Base-by-base conservation (phyloP, 2,888 invertebrate species). In the Drosophila fungiperda region DNA sequence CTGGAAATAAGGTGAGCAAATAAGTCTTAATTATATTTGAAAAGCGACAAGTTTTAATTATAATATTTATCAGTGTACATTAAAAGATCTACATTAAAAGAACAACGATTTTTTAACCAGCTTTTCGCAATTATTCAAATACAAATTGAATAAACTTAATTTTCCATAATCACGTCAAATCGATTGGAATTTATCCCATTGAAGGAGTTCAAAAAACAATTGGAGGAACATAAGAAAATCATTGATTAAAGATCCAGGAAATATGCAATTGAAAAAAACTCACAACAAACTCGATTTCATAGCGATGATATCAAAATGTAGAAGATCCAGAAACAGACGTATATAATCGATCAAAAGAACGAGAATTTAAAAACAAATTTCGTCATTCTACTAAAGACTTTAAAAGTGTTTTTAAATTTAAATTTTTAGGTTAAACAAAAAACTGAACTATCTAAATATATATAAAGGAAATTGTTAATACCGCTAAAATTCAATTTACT, bases 201-300 rank as follows among this genome's bases (percentile, higher is more conserved):
- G 17, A 0, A 17, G 4, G 38, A 17, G 17, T 38, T 38, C 0
- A 0, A 17, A 2, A 0, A 8, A 17, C 38, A 38, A 0, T 38
- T 38, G 17, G 17, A 36, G 0, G 7, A 36, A 17, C 0, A 36
- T 17, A 36, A 7, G 15, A 3, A 15, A 36, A 36, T 0, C 1
- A 6, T 36, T 17, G 0, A 36, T 0, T 7, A 7, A 15, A 17
- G 1, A 17, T 15, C 3, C 36, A 17, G 7, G 0, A 17, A 36
- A 36, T 36, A 17, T 17, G 7, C 7, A 17, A 36, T 29, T 29
- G 6, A 29, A 6, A 29, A 29, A 29, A 29, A 29, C 29, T 29
- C 29, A 36, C 7, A 6, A 0, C 6, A 36, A 3, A 7, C 0
- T 17, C 38, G 17, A 38, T 17, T 38, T 38, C 0, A 17, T 8